Evolutionary conservation across 2,888 invertebrate species (phyloP), one percentile per base, ranked within the genome.

Genomic region (Lysandra bellargus): DNA sequence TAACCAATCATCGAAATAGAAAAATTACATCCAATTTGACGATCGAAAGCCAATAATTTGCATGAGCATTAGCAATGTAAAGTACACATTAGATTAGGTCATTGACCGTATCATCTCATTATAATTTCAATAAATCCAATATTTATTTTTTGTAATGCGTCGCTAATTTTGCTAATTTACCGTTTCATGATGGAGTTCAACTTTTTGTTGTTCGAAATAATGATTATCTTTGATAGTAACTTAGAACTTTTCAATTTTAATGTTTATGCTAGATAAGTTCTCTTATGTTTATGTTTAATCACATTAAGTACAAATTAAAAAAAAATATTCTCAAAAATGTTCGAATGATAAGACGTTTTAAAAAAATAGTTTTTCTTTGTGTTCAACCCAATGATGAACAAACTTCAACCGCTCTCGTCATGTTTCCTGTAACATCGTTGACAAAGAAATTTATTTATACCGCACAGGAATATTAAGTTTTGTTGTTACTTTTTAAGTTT

Each of bases 31-130:
- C 82, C 83, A 84, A 85, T 84, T 81, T 83, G 83, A 78, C 82
- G 82, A 84, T 82, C 80, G 81, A 82, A 80, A 83, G 83, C 83
- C 83, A 83, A 83, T 83, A 83, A 85, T 85, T 85, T 84, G 83
- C 82, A 83, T 83, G 80, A 79, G 79, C 79, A 78, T 80, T 80
- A 80, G 82, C 82, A 82, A 83, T 81, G 79, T 81, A 81, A 75
- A 81, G 80, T 82, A 83, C 81, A 80, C 81, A 81, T 83, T 82
- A 78, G 80, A 80, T 81, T 53, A 73, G 83, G 82, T 80, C 83
- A 81, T 80, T 84, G 81, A 83, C 81, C 82, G 78, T 73, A 79
- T 30, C 30, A 73, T 78, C 14, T 40, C 30, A 53, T 77, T 79
- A 69, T 30, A 76, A 75, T 60, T 76, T 80, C 78, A 33, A 49